Percentiles rank a stretch among this genome's conserved stretches.
phyloP scores from a whole-genome alignment of 2,888 invertebrate genomes.

The Spialia ferax region DNA sequence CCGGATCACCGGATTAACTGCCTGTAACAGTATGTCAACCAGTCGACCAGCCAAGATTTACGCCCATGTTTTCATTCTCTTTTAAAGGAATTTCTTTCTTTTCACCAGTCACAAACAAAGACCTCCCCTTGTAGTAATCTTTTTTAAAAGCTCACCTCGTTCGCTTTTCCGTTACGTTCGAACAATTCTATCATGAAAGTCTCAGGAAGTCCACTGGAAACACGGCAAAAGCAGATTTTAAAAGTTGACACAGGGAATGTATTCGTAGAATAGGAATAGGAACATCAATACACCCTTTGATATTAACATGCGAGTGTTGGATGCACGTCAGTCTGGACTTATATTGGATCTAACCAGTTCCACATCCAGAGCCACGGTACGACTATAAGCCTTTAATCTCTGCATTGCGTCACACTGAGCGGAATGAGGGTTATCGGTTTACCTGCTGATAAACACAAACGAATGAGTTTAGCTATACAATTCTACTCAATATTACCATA shows the following conservation, averaged over 20 bases:
- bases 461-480: conserved; percentile 69
- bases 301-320: conserved; percentile 62
- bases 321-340: conserved; percentile 67
- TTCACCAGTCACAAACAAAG: conserved; percentile 34
- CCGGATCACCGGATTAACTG: conserved; percentile 81
- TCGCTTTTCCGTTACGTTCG: conserved; percentile 23
- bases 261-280: conserved; percentile 44
- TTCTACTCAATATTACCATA: conserved; percentile 71
- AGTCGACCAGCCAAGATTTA: conserved; percentile 76
- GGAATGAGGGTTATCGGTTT: conserved; percentile 83
- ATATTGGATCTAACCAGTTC: conserved; percentile 72
- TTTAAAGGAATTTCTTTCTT: conserved; percentile 58
- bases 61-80: conserved; percentile 70
- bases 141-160: conserved; percentile 29
- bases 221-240: conserved; percentile 21
- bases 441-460: conserved; percentile 81
- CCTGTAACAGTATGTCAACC: conserved; percentile 79
- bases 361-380: conserved; percentile 67
- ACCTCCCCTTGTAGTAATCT: conserved; percentile 31
- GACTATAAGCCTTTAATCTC: conserved; percentile 82
- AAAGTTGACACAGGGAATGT: conserved; percentile 40
- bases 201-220: conserved; percentile 14
- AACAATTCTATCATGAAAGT: conserved; percentile 19
- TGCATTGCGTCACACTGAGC: conserved; percentile 81
- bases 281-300: conserved; percentile 54